Percentiles rank a stretch among this genome's conserved stretches.
These are phyloP conservation scores for Limosa lapponica DNA, from an alignment of 2,797 vertebrate genomes.

Conservation along the genomic window DNA sequence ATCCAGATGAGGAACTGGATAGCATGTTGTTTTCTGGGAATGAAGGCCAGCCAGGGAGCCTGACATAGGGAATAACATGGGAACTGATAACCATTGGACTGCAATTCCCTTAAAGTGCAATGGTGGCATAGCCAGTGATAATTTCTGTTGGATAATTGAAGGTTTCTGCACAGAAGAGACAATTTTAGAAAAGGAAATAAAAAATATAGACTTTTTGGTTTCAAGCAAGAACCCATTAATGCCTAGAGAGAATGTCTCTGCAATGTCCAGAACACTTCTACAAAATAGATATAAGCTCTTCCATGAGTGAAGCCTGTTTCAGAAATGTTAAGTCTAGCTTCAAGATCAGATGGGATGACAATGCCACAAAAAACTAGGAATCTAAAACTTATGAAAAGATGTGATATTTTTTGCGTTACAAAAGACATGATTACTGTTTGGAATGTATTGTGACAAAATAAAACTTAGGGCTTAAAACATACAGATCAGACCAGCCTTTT, in stretches of 20 bases:
- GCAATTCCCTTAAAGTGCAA: neutral
- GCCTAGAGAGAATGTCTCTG: neutral
- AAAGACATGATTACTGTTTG: neutral
- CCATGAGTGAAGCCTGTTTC: neutral
- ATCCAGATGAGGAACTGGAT: neutral
- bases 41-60: neutral
- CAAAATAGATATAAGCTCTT: neutral
- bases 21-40: neutral
- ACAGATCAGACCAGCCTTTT: neutral
- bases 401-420: neutral
- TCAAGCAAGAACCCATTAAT: neutral
- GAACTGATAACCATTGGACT: neutral
- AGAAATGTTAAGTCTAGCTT: neutral
- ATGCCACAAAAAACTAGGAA: neutral
- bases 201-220: neutral
- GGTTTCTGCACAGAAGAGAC: neutral
- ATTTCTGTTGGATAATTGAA: neutral
- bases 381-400: neutral
- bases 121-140: fast-evolving
- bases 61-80: neutral
- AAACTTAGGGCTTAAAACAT: neutral
- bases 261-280: neutral
- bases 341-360: neutral
- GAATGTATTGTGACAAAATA: neutral
- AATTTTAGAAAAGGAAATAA: neutral